These are phyloP conservation scores for Epistrophe eligans DNA, from an alignment of 2,888 invertebrate species.

Conservation along the genomic window DNA sequence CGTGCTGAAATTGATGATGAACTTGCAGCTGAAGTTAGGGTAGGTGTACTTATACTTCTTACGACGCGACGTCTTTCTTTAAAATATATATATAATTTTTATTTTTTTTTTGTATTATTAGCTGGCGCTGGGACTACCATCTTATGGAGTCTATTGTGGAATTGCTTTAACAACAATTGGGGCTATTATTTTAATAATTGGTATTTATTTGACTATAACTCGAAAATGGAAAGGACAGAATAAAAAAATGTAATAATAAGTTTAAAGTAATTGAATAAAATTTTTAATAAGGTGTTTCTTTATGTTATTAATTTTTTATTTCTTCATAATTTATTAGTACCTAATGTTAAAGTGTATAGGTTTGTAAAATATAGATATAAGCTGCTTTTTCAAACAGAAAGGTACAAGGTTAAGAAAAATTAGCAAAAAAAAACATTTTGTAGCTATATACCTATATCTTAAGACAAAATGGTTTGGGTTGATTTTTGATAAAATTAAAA, in stretches of 20 bases:
- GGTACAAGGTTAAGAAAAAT: no score
- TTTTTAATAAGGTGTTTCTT: background rate
- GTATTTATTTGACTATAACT: constrained; percentile 76
- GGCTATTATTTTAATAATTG: constrained; percentile 76
- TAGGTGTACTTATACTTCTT: constrained; percentile 38
- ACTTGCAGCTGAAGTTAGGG: constrained; percentile 83
- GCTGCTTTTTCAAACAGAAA: no score
- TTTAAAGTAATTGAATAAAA: background rate
- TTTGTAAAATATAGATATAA: no score
- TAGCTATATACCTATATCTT: no score
- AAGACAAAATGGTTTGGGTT: no score
- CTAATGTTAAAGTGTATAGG: no score
- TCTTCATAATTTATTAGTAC: background rate
- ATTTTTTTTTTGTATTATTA: constrained; percentile 53
- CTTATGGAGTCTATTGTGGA: constrained; percentile 78
- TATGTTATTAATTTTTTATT: background rate
- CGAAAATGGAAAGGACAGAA: constrained; percentile 78
- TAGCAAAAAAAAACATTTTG: no score
- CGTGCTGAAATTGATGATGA: constrained; percentile 85
- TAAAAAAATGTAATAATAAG: background rate
- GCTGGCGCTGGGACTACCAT: constrained; percentile 77
- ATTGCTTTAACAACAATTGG: constrained; percentile 78
- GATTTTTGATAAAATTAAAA: no score
- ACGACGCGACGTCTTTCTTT: no score
- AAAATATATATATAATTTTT: background rate